Evolutionary conservation across 2,797 vertebrate species (phyloP).

Genomic region (Apogon hyalosoma): DNA sequence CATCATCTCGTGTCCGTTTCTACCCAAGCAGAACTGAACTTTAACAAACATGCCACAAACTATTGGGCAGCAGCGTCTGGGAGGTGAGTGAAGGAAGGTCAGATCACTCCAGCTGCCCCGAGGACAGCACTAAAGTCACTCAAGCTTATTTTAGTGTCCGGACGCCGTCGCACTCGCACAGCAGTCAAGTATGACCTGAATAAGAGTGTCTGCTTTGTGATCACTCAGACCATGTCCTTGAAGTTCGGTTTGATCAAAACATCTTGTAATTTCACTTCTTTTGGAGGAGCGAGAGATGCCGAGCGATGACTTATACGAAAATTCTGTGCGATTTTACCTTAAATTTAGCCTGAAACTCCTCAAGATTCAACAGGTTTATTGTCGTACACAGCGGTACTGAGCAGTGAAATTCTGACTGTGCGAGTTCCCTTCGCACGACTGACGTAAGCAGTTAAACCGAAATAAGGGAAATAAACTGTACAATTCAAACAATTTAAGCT

Average conservation of each 20-base stretch:
- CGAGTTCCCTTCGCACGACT: too few relatives aligned
- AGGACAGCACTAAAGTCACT: slow-evolving; percentile 83
- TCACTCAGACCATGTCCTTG: slow-evolving; percentile 58
- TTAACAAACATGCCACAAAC: slow-evolving; percentile 66
- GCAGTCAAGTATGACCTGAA: slow-evolving; percentile 60
- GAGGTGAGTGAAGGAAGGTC: slow-evolving; percentile 69
- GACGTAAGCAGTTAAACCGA: too few relatives aligned
- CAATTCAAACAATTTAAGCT: too few relatives aligned
- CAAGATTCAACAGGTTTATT: too few relatives aligned
- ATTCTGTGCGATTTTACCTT: too few relatives aligned
- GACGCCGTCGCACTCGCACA: slow-evolving; percentile 71
- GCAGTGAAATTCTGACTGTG: too few relatives aligned
- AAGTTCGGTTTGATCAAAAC: slow-evolving; percentile 30
- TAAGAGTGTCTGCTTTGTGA: slow-evolving; percentile 42
- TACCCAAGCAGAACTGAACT: slow-evolving; percentile 62
- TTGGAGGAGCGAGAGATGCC: neutral
- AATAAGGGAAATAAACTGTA: too few relatives aligned
- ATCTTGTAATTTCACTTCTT: slow-evolving; percentile 24
- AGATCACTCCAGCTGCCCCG: slow-evolving; percentile 67
- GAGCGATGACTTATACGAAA: neutral
- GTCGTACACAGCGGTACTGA: too few relatives aligned
- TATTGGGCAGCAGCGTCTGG: slow-evolving; percentile 69
- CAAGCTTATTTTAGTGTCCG: slow-evolving; percentile 78
- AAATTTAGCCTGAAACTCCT: too few relatives aligned
- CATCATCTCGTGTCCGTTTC: slow-evolving; percentile 43